Conservation (phyloP, 2,888 invertebrate species). For the Drosophila borborema region DNA sequence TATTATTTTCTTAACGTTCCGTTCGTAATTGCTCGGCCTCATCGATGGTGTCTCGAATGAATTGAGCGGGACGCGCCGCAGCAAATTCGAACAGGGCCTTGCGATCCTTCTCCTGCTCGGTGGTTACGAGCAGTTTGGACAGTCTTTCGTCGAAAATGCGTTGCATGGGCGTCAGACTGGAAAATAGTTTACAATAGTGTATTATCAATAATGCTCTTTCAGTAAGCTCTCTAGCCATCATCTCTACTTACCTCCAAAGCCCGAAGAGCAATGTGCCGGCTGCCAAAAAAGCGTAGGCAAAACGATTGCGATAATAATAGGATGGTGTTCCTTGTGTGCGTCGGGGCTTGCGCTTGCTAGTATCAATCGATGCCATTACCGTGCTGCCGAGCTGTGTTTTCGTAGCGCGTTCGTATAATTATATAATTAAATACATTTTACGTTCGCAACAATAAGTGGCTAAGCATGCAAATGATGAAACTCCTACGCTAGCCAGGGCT, state of each 20-base stretch:
- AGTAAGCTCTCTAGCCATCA: not conserved
- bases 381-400: conserved; percentile 4
- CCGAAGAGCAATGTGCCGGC: conserved; percentile 80
- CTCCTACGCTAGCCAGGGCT: conserved; percentile 34
- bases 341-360: conserved; percentile 88
- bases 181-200: not conserved
- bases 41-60: conserved; percentile 73
- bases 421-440: conserved; percentile 62
- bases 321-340: conserved; percentile 89
- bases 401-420: conserved; percentile 51
- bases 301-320: conserved; percentile 86
- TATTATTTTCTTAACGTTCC: conserved; percentile 60
- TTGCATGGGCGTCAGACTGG: conserved; percentile 77
- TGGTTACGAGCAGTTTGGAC: conserved; percentile 34
- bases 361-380: conserved; percentile 84
- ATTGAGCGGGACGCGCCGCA: conserved; percentile 62
- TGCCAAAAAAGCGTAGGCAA: conserved; percentile 86
- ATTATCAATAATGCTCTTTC: not conserved
- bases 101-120: conserved; percentile 77
- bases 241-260: conserved; percentile 70
- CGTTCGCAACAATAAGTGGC: not conserved
- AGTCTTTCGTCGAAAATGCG: conserved; percentile 68
- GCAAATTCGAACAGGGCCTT: conserved; percentile 70
- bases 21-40: conserved; percentile 62
- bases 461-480: conserved; percentile 11